phyloP scores from a whole-genome alignment of 64 coral and sea anemone species.

The Astreopora myriophthalma region DNA sequence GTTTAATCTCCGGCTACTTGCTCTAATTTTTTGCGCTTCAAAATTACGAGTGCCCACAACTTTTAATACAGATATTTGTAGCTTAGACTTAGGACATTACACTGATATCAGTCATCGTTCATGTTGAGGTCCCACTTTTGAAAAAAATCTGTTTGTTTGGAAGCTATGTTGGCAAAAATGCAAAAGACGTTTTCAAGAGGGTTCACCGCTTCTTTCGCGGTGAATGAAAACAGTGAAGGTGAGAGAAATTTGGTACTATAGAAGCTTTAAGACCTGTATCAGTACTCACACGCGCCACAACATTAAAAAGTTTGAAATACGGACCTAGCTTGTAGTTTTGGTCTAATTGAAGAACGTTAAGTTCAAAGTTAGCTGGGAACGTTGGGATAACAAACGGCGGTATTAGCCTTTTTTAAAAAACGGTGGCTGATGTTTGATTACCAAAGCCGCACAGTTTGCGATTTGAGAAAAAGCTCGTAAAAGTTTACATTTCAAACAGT shows the following conservation, averaged over 20 bases:
- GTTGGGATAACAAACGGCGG: neutral
- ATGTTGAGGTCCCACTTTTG: too few species aligned
- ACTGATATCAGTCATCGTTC: too few species aligned
- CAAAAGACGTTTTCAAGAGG: too few species aligned
- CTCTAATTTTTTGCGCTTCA: too few species aligned
- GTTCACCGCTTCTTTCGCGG: too few species aligned
- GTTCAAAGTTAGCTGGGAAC: neutral
- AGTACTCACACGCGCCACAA: neutral
- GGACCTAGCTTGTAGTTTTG: neutral
- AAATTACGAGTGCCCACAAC: too few species aligned
- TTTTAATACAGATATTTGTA: too few species aligned
- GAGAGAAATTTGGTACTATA: neutral
- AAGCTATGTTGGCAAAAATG: too few species aligned
- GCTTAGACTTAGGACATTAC: too few species aligned
- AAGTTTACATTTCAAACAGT: neutral
- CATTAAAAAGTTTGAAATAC: neutral
- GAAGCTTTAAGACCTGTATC: neutral
- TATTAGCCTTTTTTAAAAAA: neutral
- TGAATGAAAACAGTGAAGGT: neutral
- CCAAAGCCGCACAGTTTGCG: neutral
- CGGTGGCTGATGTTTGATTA: neutral
- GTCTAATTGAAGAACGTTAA: neutral
- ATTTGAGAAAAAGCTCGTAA: neutral
- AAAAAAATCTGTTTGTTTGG: too few species aligned
- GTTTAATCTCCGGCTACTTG: too few species aligned